A percentile compares a stretch with the other conserved stretches of the same genome.
phyloP scores from a whole-genome alignment of 2,888 invertebrate genomes.

The Malacosoma neustria region DNA sequence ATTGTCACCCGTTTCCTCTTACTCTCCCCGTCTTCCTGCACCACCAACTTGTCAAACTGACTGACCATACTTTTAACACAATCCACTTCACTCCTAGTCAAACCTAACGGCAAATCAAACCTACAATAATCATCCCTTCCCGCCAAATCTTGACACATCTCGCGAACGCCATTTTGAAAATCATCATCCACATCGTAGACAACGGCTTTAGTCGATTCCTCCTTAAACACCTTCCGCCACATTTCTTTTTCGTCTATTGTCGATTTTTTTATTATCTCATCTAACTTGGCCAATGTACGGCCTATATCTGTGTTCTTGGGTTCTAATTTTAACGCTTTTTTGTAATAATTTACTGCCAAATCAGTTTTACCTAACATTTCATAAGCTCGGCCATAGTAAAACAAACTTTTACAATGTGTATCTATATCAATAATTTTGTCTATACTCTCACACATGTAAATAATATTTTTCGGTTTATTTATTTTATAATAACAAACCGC shows the following conservation, averaged over 20 bases:
- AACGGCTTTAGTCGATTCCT: conserved; percentile 21
- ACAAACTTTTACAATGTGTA: conserved; percentile 49
- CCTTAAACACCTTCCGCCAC: conserved; percentile 48
- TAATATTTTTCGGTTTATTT: conserved; percentile 43
- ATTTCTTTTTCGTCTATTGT: conserved; percentile 34
- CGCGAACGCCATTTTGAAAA: conserved; percentile 38
- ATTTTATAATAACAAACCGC: conserved; percentile 54
- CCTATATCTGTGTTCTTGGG: conserved; percentile 60
- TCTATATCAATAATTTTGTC: conserved; percentile 40
- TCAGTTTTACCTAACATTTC: conserved; percentile 42
- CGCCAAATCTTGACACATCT: conserved; percentile 50
- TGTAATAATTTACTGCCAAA: conserved; percentile 40
- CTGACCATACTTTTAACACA: conserved; percentile 39
- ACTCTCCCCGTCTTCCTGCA: conserved; percentile 37
- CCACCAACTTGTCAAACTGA: conserved; percentile 31
- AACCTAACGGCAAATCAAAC: conserved; percentile 43
- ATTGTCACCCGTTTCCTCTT: conserved; percentile 36
- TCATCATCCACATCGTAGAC: conserved; percentile 43
- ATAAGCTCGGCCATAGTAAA: conserved; percentile 47
- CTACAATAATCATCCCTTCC: conserved; percentile 34
- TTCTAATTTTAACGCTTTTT: conserved; percentile 53
- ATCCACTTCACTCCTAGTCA: conserved; percentile 36
- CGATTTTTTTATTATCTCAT: conserved; percentile 28
- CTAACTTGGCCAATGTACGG: conserved; percentile 32
- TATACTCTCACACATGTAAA: conserved; percentile 48